Conservation (phyloP, 2,797 vertebrate genomes). For the Prionace glauca region DNA sequence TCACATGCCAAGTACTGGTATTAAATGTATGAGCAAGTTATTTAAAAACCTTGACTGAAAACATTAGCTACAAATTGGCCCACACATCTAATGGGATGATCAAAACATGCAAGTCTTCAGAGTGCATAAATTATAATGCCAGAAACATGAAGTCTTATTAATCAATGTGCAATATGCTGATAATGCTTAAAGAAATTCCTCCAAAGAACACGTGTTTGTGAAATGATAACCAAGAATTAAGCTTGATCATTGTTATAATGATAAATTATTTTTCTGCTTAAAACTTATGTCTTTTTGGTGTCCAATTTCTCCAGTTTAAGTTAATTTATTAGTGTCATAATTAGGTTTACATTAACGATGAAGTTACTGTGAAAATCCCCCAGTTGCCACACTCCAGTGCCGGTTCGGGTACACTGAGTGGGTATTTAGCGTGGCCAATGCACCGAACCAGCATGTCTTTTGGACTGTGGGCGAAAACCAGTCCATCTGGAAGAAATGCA, state of each 20-base stretch:
- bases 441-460: no score
- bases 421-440: no score
- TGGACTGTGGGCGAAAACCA: no score
- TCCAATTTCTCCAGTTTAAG: not conserved
- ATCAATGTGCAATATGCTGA: not conserved
- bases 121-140: not conserved
- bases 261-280: not conserved
- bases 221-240: not conserved
- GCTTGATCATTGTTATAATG: not conserved
- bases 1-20: not conserved
- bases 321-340: no score
- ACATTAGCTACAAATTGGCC: constrained; percentile 25
- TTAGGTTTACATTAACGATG: no score
- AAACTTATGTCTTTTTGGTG: not conserved
- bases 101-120: constrained; percentile 14
- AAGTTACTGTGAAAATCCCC: no score
- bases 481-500: no score
- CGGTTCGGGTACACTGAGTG: no score
- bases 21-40: constrained; percentile 12
- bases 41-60: not conserved
- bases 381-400: no score
- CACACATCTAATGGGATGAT: constrained; percentile 11
- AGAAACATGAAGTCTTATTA: not conserved
- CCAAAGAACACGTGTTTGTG: not conserved
- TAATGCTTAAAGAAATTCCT: not conserved